phyloP scores from a whole-genome alignment of 2,113 vertebrate species.

The Taurulus bubalis region DNA sequence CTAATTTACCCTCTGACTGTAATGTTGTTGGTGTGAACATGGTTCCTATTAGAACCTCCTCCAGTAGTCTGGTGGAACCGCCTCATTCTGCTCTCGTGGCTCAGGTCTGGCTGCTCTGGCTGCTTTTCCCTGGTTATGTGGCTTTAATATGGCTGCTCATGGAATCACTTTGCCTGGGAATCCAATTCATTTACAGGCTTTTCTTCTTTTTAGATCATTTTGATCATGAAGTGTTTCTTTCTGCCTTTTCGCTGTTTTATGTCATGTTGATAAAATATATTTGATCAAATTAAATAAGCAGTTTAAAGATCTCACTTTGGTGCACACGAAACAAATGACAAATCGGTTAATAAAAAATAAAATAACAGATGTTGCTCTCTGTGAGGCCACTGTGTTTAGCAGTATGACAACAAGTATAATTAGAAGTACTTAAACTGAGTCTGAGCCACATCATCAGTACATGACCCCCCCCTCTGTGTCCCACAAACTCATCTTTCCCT shows the following conservation, averaged over 20 bases:
- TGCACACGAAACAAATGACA: no score
- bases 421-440: background rate
- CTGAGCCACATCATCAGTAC: background rate
- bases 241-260: background rate
- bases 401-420: background rate
- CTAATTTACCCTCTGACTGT: background rate
- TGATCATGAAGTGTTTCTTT: background rate
- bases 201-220: background rate
- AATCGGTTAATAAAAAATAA: background rate
- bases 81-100: background rate
- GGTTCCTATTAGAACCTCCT: background rate
- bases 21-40: background rate
- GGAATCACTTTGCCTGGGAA: background rate
- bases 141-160: constrained; percentile 12
- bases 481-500: background rate
- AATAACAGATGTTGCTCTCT: background rate
- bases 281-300: background rate
- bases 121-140: constrained; percentile 12
- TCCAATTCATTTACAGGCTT: background rate
- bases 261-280: background rate
- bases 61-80: background rate
- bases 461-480: background rate
- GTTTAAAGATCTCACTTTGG: background rate
- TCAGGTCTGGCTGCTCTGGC: background rate
- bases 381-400: background rate